Evolutionary conservation across 2,797 vertebrate genomes (phyloP).

Genomic region (Sphaeramia orbicularis): DNA sequence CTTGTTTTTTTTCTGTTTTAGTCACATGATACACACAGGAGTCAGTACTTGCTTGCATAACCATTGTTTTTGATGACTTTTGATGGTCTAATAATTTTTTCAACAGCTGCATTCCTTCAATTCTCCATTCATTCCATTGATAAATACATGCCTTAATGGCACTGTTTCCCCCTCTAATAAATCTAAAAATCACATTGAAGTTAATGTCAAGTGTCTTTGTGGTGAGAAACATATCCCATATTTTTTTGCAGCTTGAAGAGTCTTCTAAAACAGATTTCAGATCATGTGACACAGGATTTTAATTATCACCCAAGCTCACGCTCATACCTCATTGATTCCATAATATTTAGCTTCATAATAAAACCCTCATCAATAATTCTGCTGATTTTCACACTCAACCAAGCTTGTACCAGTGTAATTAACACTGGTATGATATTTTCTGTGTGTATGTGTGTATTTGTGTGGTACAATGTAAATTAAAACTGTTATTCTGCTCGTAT

Average conservation of each 20-base stretch:
- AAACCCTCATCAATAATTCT: slow-evolving; percentile 75
- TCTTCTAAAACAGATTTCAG: slow-evolving; percentile 34
- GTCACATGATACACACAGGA: no score
- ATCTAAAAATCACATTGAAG: slow-evolving; percentile 34
- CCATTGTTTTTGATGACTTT: no score
- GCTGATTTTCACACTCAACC: slow-evolving; percentile 69
- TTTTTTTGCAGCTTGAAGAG: slow-evolving; percentile 30
- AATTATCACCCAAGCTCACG: slow-evolving; percentile 54
- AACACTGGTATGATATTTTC: slow-evolving; percentile 49
- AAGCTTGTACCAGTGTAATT: slow-evolving; percentile 68
- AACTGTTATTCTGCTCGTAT: slow-evolving; percentile 20
- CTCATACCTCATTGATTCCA: slow-evolving; percentile 65
- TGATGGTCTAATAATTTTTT: no score
- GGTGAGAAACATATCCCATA: slow-evolving; percentile 17
- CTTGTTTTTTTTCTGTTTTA: no score
- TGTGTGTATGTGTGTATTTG: slow-evolving; percentile 15
- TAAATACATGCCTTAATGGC: no score
- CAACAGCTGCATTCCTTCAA: no score
- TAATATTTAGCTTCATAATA: slow-evolving; percentile 67
- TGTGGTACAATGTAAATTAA: slow-evolving; percentile 45
- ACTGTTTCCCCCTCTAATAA: slow-evolving; percentile 31
- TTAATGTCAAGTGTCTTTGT: slow-evolving; percentile 24
- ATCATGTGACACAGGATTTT: slow-evolving; percentile 56
- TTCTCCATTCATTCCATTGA: no score
- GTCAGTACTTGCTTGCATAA: no score